A percentile compares a stretch with the other conserved stretches of the same genome.
Evolutionary conservation across 2,797 vertebrate genomes (phyloP).

Genomic region (Phoebastria nigripes): DNA sequence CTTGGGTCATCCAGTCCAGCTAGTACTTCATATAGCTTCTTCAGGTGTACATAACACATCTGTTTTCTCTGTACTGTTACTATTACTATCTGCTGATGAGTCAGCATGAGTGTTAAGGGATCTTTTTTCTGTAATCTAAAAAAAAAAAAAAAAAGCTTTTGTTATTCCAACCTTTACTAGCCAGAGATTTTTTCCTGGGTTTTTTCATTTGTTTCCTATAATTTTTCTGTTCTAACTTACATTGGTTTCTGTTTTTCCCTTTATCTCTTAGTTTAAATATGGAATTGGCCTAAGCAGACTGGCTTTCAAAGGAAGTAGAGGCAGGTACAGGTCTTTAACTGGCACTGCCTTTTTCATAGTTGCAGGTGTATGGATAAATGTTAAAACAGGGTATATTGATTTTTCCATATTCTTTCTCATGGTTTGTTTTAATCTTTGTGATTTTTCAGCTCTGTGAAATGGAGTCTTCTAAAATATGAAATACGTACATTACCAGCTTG

Average conservation of each 20-base stretch:
- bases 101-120: background rate
- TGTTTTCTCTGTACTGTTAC: background rate
- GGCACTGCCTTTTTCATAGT: background rate
- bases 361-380: background rate
- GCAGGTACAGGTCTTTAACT: background rate
- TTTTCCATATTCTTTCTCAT: rapidly evolving
- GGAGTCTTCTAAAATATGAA: background rate
- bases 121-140: background rate
- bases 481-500: rapidly evolving
- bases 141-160: background rate
- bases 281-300: background rate
- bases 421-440: background rate
- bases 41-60: background rate
- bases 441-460: background rate
- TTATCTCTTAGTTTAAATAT: background rate
- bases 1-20: background rate
- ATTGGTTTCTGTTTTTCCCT: background rate
- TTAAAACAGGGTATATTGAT: background rate
- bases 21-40: background rate
- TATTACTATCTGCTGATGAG: background rate
- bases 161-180: background rate
- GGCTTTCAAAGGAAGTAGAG: background rate
- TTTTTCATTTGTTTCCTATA: background rate
- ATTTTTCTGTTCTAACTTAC: background rate
- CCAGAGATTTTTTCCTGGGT: background rate